Evolutionary conservation across 2,797 vertebrate genomes (phyloP).

Genomic region (Benthosema pterotum): DNA sequence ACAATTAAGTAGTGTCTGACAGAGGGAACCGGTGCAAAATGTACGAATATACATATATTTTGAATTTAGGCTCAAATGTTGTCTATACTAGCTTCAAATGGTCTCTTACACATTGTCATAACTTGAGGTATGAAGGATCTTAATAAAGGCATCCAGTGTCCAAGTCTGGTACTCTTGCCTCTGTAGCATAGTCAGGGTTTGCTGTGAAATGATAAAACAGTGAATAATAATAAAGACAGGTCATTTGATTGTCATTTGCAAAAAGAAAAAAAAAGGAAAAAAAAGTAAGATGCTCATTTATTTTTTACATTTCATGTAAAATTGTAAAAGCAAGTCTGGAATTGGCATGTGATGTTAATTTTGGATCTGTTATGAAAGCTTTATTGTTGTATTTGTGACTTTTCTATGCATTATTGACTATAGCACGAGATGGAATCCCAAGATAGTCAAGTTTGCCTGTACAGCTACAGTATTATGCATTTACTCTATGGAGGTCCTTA

Average conservation of each 20-base stretch:
- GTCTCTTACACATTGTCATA: slow-evolving; percentile 63
- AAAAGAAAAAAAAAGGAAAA: slow-evolving; percentile 26
- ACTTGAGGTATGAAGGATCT: slow-evolving; percentile 70
- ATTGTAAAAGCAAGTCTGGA: slow-evolving; percentile 64
- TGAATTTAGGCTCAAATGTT: too few species aligned
- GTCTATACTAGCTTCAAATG: too few species aligned
- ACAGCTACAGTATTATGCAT: slow-evolving; percentile 60
- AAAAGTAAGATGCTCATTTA: slow-evolving; percentile 48
- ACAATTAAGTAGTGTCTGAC: too few species aligned
- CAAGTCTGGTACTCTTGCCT: slow-evolving; percentile 70
- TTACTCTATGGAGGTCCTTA: slow-evolving; percentile 67
- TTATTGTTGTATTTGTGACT: slow-evolving; percentile 74
- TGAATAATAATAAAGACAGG: slow-evolving; percentile 41
- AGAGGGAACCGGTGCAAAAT: too few species aligned
- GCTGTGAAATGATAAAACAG: slow-evolving; percentile 68
- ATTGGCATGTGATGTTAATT: slow-evolving; percentile 74
- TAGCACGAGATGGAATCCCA: slow-evolving; percentile 69
- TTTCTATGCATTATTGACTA: slow-evolving; percentile 80
- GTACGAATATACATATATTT: too few species aligned
- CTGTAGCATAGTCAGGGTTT: slow-evolving; percentile 63
- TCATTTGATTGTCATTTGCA: slow-evolving; percentile 57
- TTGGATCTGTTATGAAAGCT: slow-evolving; percentile 71
- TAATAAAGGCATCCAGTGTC: slow-evolving; percentile 69
- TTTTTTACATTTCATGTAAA: slow-evolving; percentile 68
- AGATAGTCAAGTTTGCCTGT: slow-evolving; percentile 66